Evolutionary conservation across 2,113 vertebrate species (phyloP), one percentile per base, ranked within the genome.

Genomic region (Chunga burmeisteri): DNA sequence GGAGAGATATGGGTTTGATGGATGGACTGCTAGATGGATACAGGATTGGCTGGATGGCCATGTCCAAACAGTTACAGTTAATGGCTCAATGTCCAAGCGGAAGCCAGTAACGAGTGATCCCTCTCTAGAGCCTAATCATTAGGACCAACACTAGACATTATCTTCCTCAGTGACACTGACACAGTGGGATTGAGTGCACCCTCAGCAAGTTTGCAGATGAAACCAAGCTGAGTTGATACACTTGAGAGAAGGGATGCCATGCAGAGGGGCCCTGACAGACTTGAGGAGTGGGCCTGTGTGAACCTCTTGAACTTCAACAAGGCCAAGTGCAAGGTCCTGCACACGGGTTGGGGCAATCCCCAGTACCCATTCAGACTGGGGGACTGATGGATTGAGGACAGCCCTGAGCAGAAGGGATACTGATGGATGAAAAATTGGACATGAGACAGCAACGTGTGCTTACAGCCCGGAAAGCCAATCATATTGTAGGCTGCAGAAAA

Each of bases 331-430:
- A 40, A 29, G 2, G 9, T 65, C 13, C 49, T 44, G 17, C 17
- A 14, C 20, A 12, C 59, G n/a, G 1, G 4, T 22, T 2, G 2
- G 7, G 8, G 7, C 20, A 50, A 55, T 16, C 4, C 4, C 25
- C 27, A 40, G 5, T 26, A 29, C 16, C 32, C 46, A 2, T 22
- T 36, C 11, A 8, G 16, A 2, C 13, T 80, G 27, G 16, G 11
- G 2, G 1, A 23, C 17, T 13, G 55, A 42, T 8, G 6, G 4
- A 15, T 26, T 63, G 42, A 49, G 18, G 47, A 11, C 6, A 32
- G 8, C 2, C 2, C 6, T 55, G 27, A 1, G 0, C 0, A 61
- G 40, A 34, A 42, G 1, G 18, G 2, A n/a, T 38, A 38, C 6
- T 63, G 14, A 2, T 34, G 10, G 14, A 5, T 71, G n/a, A 66